Percentiles rank a stretch among this genome's conserved stretches.
Evolutionary conservation across 2,113 vertebrate genomes (phyloP).

Genomic region (Irena cyanogastra): DNA sequence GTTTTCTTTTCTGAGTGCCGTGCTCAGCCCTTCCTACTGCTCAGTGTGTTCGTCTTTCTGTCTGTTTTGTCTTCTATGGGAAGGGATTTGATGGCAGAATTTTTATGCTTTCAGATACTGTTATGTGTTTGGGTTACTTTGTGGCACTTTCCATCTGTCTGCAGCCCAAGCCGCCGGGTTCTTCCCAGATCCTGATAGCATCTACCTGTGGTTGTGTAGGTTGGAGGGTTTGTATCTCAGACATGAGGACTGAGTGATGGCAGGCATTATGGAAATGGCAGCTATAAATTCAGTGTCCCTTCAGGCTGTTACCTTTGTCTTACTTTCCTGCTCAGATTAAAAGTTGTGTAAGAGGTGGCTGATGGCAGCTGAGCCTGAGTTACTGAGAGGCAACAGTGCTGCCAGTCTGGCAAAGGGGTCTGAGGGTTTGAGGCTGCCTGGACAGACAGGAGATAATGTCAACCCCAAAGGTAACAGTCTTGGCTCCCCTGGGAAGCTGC

Average conservation of each 20-base stretch:
- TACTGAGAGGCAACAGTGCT: not conserved
- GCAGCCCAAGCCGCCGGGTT: rapidly evolving
- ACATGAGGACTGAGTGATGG: not conserved
- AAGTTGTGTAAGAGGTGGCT: not conserved
- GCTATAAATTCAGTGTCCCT: not conserved
- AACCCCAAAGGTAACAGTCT: not conserved
- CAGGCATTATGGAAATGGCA: not conserved
- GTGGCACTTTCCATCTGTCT: not conserved
- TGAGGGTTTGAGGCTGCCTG: not conserved
- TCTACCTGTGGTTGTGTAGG: rapidly evolving
- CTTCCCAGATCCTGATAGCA: not conserved
- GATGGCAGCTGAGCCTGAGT: rapidly evolving
- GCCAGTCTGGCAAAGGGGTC: not conserved
- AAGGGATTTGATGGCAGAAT: not conserved
- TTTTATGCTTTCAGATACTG: not conserved
- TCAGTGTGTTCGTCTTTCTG: not conserved
- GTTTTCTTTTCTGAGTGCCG: rapidly evolving
- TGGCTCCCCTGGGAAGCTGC: not conserved
- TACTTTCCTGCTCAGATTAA: not conserved
- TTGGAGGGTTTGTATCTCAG: not conserved
- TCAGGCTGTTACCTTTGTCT: not conserved
- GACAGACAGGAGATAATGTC: rapidly evolving
- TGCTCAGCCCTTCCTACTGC: not conserved
- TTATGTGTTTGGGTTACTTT: rapidly evolving
- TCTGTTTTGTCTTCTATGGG: rapidly evolving